phyloP scores from a whole-genome alignment of 2,797 vertebrate genomes.

The Coilia nasus region DNA sequence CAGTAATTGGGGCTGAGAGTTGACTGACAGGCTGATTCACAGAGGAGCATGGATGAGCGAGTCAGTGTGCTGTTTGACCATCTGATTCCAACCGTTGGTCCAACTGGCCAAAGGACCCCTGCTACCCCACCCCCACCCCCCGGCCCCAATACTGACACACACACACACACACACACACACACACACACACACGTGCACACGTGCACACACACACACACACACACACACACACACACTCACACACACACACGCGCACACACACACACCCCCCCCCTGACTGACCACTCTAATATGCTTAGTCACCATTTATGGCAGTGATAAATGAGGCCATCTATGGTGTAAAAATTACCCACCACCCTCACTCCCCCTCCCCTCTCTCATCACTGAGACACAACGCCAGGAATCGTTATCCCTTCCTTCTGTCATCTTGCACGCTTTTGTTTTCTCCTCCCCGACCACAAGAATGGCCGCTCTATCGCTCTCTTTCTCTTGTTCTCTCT shows the following conservation, averaged over 20 bases:
- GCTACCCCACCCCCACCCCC: background rate
- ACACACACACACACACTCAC: slow-evolving; percentile 13
- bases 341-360: background rate
- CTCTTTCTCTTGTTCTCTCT: no score
- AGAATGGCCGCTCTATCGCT: slow-evolving; percentile 6
- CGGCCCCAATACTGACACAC: background rate
- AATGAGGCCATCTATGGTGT: slow-evolving; percentile 17
- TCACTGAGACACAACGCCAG: slow-evolving; percentile 7
- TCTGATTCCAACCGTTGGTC: slow-evolving; percentile 51
- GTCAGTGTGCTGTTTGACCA: slow-evolving; percentile 38
- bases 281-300: slow-evolving; percentile 53
- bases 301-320: slow-evolving; percentile 41
- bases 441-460: background rate
- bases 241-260: slow-evolving; percentile 31
- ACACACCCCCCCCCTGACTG: slow-evolving; percentile 34
- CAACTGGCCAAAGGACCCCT: slow-evolving; percentile 41
- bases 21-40: slow-evolving; percentile 49
- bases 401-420: slow-evolving; percentile 22
- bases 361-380: background rate
- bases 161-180: slow-evolving; percentile 28
- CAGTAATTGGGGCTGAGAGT: slow-evolving; percentile 17
- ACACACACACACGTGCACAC: slow-evolving; percentile 10
- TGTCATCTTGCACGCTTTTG: background rate
- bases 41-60: slow-evolving; percentile 38
- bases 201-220: slow-evolving; percentile 34